Evolutionary conservation across 2,888 invertebrate species (phyloP), one percentile per base, ranked within the genome.

Genomic region (Pedicia rivosa): DNA sequence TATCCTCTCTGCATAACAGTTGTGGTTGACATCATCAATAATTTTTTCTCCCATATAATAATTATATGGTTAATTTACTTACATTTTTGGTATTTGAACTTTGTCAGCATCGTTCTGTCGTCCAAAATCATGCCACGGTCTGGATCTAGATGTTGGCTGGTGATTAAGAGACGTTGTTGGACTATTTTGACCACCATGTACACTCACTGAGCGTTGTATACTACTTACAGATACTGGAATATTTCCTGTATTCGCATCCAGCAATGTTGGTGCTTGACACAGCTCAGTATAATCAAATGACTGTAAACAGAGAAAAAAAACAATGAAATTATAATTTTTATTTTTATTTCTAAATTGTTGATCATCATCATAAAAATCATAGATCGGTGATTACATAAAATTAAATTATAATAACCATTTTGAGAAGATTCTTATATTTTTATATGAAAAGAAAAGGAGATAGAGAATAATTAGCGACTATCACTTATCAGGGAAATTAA

Each of bases 31-130:
- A n/a, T n/a, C n/a, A n/a, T n/a, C n/a, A n/a, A n/a, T n/a, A n/a
- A n/a, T n/a, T n/a, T n/a, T n/a, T n/a, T n/a, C n/a, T n/a, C n/a
- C n/a, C n/a, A n/a, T n/a, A n/a, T n/a, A n/a, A n/a, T 14, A 22
- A 24, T 19, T 17, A 32, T 17, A 30, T 17, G n/a, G 13, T 25
- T 16, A 17, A n/a, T 19, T 25, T 56, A 82, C 90, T 87, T 69
- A 92, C 91, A 91, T 71, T 81, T 94, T 94, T 61, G 91, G 88
- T 67, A 94, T 94, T 69, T 92, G 90, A 57, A 94, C 87, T 71
- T 91, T 91, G 63, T 91, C 91, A 39, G 86, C 86, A 62, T 91
- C 90, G 56, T 87, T 87, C 58, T 88, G 88, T 46, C 90, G 71
- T 39, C 87, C 90, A 63, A 88, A 91, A 66, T 90, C 91, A 63